A percentile compares a stretch with the other conserved stretches of the same genome.
phyloP scores from a whole-genome alignment of 1,140 invertebrate species.

The Drosophila pallidifrons region DNA sequence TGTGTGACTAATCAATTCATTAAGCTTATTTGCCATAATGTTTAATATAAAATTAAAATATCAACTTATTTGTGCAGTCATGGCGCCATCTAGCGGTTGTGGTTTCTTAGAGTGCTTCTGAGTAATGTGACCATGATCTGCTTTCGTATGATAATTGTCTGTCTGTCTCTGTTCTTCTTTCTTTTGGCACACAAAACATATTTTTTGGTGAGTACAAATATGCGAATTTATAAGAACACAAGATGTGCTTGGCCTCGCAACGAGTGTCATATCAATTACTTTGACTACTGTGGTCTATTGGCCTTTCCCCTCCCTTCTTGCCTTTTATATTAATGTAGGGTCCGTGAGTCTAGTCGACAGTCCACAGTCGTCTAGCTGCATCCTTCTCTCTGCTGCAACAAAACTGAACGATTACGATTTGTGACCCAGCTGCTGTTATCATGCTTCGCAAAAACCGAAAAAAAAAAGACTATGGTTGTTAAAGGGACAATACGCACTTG shows the following conservation, averaged over 20 bases:
- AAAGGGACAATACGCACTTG: conserved; percentile 48
- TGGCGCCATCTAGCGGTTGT: not conserved
- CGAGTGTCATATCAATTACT: conserved; percentile 30
- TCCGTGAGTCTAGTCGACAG: conserved; percentile 24
- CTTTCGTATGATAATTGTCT: not conserved
- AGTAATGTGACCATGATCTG: not conserved
- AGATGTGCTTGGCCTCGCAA: not conserved
- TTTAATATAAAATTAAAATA: not conserved
- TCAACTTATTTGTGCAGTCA: not conserved
- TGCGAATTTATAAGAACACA: conserved; percentile 13
- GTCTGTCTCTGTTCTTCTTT: not conserved
- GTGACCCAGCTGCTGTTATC: conserved; percentile 48
- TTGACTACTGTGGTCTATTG: conserved; percentile 33
- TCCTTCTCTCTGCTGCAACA: conserved; percentile 26
- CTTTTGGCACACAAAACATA: too few species aligned
- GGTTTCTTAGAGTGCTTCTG: not conserved
- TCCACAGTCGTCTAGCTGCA: conserved; percentile 32
- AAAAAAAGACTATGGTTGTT: conserved; percentile 33
- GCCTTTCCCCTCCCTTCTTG: not conserved
- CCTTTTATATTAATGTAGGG: conserved; percentile 17
- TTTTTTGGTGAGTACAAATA: not conserved
- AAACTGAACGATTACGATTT: conserved; percentile 38
- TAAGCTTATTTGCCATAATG: not conserved
- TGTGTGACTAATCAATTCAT: conserved; percentile 4
- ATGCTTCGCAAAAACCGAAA: conserved; percentile 34